Evolutionary conservation across 1,140 invertebrate genomes (phyloP).

Genomic region (Drosophila funebris): DNA sequence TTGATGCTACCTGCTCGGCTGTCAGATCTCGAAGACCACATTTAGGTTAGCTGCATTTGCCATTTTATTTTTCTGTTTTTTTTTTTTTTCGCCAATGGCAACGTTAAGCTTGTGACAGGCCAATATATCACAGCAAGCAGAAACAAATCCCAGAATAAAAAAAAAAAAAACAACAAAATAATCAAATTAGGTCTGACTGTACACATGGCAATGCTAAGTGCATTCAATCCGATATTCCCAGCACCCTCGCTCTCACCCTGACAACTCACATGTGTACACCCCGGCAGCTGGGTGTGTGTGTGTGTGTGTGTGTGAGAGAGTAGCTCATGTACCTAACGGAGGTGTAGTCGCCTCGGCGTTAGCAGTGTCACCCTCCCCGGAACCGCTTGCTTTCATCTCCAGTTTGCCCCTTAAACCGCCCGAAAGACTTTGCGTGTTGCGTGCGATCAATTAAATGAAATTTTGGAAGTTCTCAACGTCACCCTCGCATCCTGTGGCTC

Average conservation of each 20-base stretch:
- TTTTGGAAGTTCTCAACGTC: constrained; percentile 38
- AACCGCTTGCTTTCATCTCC: constrained; percentile 23
- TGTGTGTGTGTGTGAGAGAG: constrained; percentile 20
- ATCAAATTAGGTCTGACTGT: constrained; percentile 59
- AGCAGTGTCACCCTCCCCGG: constrained; percentile 25
- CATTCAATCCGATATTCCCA: constrained; percentile 35
- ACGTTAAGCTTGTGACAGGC: constrained; percentile 20
- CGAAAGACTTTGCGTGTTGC: constrained; percentile 29
- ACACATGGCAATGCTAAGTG: not conserved
- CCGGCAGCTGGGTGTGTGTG: constrained; percentile 26
- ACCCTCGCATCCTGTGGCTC: constrained; percentile 35
- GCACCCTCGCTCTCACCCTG: constrained; percentile 47
- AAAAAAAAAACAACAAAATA: constrained; percentile 26
- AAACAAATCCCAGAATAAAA: constrained; percentile 18
- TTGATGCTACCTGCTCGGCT: constrained; percentile 19
- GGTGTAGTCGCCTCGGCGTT: constrained; percentile 11
- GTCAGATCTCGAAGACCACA: not conserved
- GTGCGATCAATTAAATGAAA: constrained; percentile 70
- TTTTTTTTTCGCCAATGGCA: constrained; percentile 31
- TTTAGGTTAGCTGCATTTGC: constrained; percentile 13
- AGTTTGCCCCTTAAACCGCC: not conserved
- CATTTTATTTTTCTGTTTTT: constrained; percentile 19
- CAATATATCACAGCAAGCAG: constrained; percentile 33
- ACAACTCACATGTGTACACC: constrained; percentile 13
- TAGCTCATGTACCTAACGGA: constrained; percentile 31